Percentiles rank a stretch among this genome's conserved stretches.
phyloP scores from a whole-genome alignment of 1,140 invertebrate genomes.

The Orius laevigatus region DNA sequence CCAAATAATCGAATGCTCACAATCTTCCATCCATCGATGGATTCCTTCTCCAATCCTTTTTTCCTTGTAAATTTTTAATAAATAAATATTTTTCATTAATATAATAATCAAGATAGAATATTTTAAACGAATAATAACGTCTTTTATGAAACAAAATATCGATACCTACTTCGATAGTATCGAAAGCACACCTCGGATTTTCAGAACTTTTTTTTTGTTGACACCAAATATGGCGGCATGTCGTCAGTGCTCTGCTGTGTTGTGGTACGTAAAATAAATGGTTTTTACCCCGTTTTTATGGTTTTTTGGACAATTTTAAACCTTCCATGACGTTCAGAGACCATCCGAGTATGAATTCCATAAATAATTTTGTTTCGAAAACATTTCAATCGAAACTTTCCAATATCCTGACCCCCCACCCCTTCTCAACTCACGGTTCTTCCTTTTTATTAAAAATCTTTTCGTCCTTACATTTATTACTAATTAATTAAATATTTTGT shows the following conservation, averaged over 20 bases:
- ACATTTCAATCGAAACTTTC: neutral
- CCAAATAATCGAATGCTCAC: too few species aligned
- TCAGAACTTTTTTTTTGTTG: constrained; percentile 13
- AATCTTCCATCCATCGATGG: too few species aligned
- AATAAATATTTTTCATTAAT: too few species aligned
- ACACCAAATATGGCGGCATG: constrained; percentile 74
- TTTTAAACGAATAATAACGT: too few species aligned
- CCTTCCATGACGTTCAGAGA: neutral
- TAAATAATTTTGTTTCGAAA: neutral
- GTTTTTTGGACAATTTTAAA: neutral
- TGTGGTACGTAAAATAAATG: constrained; percentile 45
- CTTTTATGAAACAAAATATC: too few species aligned
- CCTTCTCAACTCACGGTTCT: neutral
- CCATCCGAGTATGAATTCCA: neutral
- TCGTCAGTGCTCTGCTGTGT: constrained; percentile 87
- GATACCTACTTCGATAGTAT: too few species aligned
- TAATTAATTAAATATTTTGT: neutral
- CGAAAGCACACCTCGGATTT: too few species aligned
- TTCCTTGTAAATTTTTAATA: too few species aligned
- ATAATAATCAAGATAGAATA: too few species aligned
- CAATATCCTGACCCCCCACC: neutral
- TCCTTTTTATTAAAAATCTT: neutral
- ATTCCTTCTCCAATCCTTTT: too few species aligned
- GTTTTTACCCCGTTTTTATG: constrained; percentile 7
- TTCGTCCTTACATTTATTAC: neutral